These are phyloP conservation scores for Epsilonema sp. DNA, from an alignment of 2,888 invertebrate genomes.

Conservation along the genomic window DNA sequence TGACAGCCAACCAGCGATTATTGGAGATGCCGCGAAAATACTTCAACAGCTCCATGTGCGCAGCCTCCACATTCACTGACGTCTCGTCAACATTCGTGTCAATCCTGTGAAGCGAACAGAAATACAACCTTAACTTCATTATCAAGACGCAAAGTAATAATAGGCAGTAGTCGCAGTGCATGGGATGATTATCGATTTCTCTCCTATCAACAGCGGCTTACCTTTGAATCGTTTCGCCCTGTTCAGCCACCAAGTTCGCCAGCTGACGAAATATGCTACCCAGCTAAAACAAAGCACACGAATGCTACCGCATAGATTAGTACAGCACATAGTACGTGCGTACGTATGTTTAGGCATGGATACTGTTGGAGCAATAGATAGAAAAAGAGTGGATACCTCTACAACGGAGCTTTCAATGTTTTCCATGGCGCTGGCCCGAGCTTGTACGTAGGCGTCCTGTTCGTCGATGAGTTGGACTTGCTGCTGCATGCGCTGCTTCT, in stretches of 20 bases:
- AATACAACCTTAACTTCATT: not conserved
- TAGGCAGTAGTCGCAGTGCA: conserved; percentile 1
- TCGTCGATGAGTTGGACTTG: conserved; percentile 50
- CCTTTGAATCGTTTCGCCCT: conserved; percentile 60
- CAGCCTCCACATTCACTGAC: conserved; percentile 86
- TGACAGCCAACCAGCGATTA: conserved; percentile 96
- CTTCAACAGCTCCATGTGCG: conserved; percentile 84
- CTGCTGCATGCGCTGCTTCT: conserved; percentile 36
- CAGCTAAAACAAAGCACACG: conserved; percentile 32
- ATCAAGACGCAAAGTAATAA: conserved; percentile 3
- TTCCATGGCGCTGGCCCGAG: conserved; percentile 91
- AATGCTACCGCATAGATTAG: too few species aligned
- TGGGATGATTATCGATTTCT: not conserved
- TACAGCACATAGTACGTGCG: too few species aligned
- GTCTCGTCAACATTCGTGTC: conserved; percentile 90
- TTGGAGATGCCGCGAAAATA: conserved; percentile 91
- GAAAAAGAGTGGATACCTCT: conserved; percentile 38
- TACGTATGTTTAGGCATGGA: too few species aligned
- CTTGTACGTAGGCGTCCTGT: conserved; percentile 68
- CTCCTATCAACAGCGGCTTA: too few species aligned
- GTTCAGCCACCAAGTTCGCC: conserved; percentile 74
- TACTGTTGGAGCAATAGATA: too few species aligned
- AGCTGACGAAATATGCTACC: conserved; percentile 69
- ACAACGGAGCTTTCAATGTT: conserved; percentile 97
- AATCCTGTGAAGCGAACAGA: conserved; percentile 44